Evolutionary conservation across 2,888 invertebrate genomes (phyloP), one percentile per base, ranked within the genome.

Genomic region (Drosophila mettleri): DNA sequence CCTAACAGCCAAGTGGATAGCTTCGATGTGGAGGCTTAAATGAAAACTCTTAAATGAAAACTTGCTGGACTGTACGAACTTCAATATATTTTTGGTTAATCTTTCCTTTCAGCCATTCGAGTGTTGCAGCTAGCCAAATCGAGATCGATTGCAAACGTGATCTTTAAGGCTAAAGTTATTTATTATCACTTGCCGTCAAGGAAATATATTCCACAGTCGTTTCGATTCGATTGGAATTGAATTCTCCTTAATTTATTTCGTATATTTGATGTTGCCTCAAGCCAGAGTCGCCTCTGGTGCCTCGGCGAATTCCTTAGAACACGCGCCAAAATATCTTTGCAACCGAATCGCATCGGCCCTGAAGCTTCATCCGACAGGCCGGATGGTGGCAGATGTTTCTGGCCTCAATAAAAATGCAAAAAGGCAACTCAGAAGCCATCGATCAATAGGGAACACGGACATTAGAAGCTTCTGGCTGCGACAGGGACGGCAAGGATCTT

Each of bases 391-490:
- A 12, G 31, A 41, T n/a, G 41, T 22, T 36, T 54, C 36, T 31
- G 31, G 2, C 43, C 10, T 10, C 61, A 75, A 74, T 62, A 66
- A 62, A 75, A 66, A 69, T 75, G 74, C 59, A 45, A 70, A 76
- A 36, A 49, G 59, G n/a, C 46, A 34, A 43, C 29, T 29, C 52
- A 1, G 41, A n/a, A 27, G 54, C 55, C 69, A 73, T 73, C 78
- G 70, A 78, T 78, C 79, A 74, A 65, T 57, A 45, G 49, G 34
- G 14, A 36, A 45, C 59, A 43, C 24, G 62, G 67, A 77, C 78
- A 63, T 69, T 66, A 74, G 79, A 70, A 74, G 63, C 49, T 43
- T 51, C 43, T 36, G 59, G 54, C 48, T 22, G 39, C 10, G 16
- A 12, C 29, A 20, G 27, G 12, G 52, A 20, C 60, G 46, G 60